Percentiles rank a stretch among this genome's conserved stretches.
Conservation (phyloP, 1,140 invertebrate genomes). For the Drosophila repleta region DNA sequence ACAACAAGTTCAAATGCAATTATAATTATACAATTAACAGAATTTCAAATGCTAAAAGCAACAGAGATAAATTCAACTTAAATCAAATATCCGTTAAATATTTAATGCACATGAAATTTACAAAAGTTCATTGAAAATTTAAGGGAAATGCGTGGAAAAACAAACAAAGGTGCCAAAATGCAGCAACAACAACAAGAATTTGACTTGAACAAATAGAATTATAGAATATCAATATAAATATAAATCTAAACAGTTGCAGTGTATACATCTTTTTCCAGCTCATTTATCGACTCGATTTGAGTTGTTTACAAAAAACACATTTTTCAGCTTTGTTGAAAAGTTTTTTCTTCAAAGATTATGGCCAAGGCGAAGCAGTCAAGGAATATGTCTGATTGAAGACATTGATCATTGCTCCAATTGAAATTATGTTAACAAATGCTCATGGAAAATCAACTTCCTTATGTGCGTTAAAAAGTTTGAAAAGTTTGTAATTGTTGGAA, state of each 20-base stretch:
- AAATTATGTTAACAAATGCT: slow-evolving; percentile 1
- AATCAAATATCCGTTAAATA: slow-evolving; percentile 7
- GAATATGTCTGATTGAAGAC: slow-evolving; percentile 1
- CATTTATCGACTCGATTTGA: neutral
- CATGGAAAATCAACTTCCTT: neutral
- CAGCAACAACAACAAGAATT: neutral
- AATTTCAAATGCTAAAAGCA: neutral
- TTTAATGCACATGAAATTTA: slow-evolving; percentile 22
- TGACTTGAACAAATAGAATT: neutral
- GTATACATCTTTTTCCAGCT: neutral
- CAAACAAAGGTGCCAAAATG: neutral
- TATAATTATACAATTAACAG: slow-evolving; percentile 39
- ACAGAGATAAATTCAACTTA: neutral
- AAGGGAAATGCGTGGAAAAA: neutral
- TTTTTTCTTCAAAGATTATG: neutral
- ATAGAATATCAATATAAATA: neutral
- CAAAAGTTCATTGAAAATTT: slow-evolving; percentile 21
- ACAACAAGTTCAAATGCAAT: slow-evolving; percentile 34
- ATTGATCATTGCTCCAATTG: neutral
- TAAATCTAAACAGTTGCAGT: too few relatives aligned
- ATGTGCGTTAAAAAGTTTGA: neutral
- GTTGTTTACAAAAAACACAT: neutral
- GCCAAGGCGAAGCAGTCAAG: neutral
- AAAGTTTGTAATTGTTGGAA: neutral
- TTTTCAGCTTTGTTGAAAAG: neutral